These are phyloP conservation scores for Spinus olivaceus DNA, from an alignment of 2,797 vertebrate genomes.

Conservation along the genomic window DNA sequence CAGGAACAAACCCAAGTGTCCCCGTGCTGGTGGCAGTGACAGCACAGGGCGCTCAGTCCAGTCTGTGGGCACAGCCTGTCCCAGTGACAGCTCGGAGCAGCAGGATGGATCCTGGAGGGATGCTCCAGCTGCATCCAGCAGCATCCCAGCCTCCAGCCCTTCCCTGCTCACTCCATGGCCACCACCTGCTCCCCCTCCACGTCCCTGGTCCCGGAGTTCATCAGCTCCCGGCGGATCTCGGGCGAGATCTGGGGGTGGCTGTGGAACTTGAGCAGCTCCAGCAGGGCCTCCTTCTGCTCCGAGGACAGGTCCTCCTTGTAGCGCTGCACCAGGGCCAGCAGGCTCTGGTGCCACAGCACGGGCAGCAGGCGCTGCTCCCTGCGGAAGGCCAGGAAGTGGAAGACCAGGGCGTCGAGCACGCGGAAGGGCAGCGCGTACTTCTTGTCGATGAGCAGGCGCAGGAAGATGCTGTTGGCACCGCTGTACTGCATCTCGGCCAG, in stretches of 20 bases:
- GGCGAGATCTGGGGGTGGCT: slow-evolving; percentile 83
- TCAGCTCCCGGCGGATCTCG: slow-evolving; percentile 90
- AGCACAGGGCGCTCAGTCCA: rapidly evolving
- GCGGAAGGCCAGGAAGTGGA: slow-evolving; percentile 94
- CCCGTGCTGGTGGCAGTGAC: background rate
- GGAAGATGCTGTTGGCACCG: slow-evolving; percentile 96
- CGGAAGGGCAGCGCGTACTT: slow-evolving; percentile 98
- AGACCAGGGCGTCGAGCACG: slow-evolving; percentile 92
- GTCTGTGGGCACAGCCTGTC: rapidly evolving
- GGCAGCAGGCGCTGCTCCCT: slow-evolving; percentile 86
- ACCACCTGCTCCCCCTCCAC: slow-evolving; percentile 75
- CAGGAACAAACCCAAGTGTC: background rate
- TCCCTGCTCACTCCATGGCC: slow-evolving; percentile 76
- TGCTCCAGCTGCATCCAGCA: background rate
- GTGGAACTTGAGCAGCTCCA: slow-evolving; percentile 92
- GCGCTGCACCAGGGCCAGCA: slow-evolving; percentile 91
- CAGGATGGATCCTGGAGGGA: background rate
- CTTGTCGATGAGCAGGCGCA: slow-evolving; percentile 94
- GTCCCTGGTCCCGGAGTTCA: slow-evolving; percentile 85
- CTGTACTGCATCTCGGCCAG: slow-evolving; percentile 96
- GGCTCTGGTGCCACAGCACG: slow-evolving; percentile 96
- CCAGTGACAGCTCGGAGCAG: rapidly evolving
- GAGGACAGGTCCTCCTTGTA: slow-evolving; percentile 94
- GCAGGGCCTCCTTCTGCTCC: slow-evolving; percentile 89
- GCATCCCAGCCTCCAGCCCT: background rate